phyloP scores from a whole-genome alignment of 1,140 invertebrate genomes.

The Mizuhopecten yessoensis region DNA sequence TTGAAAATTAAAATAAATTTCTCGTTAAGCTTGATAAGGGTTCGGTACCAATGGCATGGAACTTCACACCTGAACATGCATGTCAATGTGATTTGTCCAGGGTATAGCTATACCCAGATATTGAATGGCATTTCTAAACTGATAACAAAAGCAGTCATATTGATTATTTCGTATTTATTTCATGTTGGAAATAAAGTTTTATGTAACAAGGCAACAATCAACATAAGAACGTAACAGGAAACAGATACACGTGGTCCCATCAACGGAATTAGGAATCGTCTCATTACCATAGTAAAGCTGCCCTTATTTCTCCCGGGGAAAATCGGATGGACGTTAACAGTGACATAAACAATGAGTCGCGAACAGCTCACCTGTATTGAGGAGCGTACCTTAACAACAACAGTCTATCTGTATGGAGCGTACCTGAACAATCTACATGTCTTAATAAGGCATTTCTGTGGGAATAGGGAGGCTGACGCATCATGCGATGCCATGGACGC shows the following conservation, averaged over 20 bases:
- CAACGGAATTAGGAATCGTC: conserved; percentile 12
- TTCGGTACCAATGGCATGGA: not conserved
- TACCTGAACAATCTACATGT: not conserved
- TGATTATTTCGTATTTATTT: conserved; percentile 40
- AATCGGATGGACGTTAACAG: not conserved
- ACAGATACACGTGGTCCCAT: conserved; percentile 4
- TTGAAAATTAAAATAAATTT: not conserved
- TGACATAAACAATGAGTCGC: not conserved
- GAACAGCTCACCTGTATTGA: not conserved
- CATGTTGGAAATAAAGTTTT: conserved; percentile 35
- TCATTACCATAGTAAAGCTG: not conserved
- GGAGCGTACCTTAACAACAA: not conserved
- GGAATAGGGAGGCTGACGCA: not conserved
- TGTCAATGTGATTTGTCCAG: not conserved
- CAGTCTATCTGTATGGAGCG: not conserved
- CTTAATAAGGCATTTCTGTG: not conserved
- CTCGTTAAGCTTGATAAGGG: not conserved
- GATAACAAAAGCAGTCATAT: conserved; percentile 25
- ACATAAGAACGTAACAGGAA: not conserved
- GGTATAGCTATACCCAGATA: not conserved
- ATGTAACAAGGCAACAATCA: conserved; percentile 18
- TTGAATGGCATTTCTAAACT: not conserved
- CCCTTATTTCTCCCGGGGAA: conserved; percentile 22
- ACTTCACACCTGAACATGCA: not conserved
- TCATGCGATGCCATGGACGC: not conserved